These are phyloP conservation scores for Hedya salicella DNA, from an alignment of 2,888 invertebrate species.

Conservation along the genomic window DNA sequence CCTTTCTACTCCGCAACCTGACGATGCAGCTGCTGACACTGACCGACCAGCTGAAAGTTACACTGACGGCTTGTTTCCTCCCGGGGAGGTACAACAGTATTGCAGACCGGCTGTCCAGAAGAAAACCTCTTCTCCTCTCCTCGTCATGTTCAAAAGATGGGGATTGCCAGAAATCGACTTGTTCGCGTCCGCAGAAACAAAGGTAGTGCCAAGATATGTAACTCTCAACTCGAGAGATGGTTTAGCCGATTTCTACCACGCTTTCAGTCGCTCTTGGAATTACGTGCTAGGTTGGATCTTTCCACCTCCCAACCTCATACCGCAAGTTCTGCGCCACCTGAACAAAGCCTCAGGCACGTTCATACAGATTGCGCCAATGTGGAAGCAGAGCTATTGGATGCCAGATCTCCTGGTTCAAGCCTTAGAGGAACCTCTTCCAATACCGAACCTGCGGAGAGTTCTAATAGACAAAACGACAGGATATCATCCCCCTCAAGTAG, in stretches of 20 bases:
- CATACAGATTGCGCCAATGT: constrained; percentile 45
- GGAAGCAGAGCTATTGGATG: constrained; percentile 48
- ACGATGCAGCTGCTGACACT: constrained; percentile 31
- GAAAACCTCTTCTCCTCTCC: constrained; percentile 8
- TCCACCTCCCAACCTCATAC: constrained; percentile 20
- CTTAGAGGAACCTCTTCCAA: constrained; percentile 20
- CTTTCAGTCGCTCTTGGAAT: constrained; percentile 10
- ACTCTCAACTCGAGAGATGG: constrained; percentile 10
- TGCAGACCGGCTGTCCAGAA: constrained; percentile 24
- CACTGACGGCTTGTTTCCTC: background rate
- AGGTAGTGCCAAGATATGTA: constrained; percentile 5
- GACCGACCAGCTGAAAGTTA: constrained; percentile 8
- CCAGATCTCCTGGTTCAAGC: constrained; percentile 47
- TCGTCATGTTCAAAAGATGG: constrained; percentile 9
- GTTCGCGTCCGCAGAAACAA: constrained; percentile 9
- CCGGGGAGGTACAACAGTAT: constrained; percentile 18
- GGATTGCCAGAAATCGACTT: constrained; percentile 10
- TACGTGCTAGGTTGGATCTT: constrained; percentile 14
- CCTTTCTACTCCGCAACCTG: constrained; percentile 30
- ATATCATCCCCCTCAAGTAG: constrained; percentile 30
- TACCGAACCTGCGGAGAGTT: constrained; percentile 32
- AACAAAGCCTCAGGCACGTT: constrained; percentile 21
- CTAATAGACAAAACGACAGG: constrained; percentile 44
- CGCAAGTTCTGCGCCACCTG: constrained; percentile 29
- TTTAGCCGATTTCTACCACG: constrained; percentile 12